A percentile compares a stretch with the other conserved stretches of the same genome.
phyloP scores from a whole-genome alignment of 2,113 vertebrate genomes.

The Anarrhichthys ocellatus region DNA sequence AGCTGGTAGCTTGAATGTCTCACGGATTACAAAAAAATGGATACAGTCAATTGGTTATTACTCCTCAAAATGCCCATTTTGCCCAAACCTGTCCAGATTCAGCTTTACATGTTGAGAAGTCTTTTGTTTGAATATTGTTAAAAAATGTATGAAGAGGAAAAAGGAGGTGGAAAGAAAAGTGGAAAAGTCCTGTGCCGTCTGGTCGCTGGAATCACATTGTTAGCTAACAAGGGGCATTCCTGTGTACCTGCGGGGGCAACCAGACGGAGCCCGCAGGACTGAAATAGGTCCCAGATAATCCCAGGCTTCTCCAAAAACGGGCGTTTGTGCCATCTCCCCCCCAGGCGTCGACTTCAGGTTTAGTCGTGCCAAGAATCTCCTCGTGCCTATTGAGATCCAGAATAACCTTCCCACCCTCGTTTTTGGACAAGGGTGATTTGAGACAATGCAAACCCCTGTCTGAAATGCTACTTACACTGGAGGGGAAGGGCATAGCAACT shows the following conservation, averaged over 20 bases:
- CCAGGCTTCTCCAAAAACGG: constrained; percentile 63
- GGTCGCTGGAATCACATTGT: constrained; percentile 62
- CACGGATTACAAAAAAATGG: constrained; percentile 3
- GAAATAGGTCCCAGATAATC: constrained; percentile 77
- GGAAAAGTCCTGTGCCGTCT: constrained; percentile 53
- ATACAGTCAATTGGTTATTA: background rate
- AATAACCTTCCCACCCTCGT: constrained; percentile 56
- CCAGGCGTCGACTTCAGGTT: constrained; percentile 46
- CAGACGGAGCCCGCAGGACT: constrained; percentile 66
- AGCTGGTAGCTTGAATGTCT: background rate
- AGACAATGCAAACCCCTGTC: constrained; percentile 73
- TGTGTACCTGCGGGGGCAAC: constrained; percentile 71
- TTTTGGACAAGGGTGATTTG: constrained; percentile 63
- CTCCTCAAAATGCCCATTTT: constrained; percentile 5
- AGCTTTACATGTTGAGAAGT: background rate
- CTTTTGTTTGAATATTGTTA: background rate
- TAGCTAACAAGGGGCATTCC: constrained; percentile 74
- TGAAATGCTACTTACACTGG: constrained; percentile 55
- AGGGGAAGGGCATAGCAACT: background rate
- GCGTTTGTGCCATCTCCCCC: constrained; percentile 58
- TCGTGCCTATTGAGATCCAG: constrained; percentile 63
- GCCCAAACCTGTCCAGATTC: background rate
- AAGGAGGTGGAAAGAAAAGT: constrained; percentile 25
- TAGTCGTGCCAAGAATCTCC: constrained; percentile 69
- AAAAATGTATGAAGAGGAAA: constrained; percentile 25